Evolutionary conservation across 1,140 invertebrate species (phyloP), one percentile per base, ranked within the genome.

Genomic region (Calephelis virginiensis): DNA sequence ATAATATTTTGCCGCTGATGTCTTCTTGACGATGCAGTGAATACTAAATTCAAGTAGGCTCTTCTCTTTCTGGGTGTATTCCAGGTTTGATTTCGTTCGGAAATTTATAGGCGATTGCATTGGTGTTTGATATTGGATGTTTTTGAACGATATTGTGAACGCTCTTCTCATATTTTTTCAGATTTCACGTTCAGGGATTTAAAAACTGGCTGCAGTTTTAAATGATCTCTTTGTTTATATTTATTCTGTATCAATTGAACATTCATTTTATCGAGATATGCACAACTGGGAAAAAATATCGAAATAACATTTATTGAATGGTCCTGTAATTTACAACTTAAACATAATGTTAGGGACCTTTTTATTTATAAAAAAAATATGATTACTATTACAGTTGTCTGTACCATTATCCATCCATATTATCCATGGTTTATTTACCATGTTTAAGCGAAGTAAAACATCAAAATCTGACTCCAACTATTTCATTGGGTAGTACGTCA

Each of bases 1-100:
- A 91, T 89, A 89, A 91, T 89, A 89, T 89, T 88, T 87, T 78
- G 86, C 81, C 77, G 56, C 82, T 89, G 86, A 87, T 87, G 83
- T 83, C 80, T 87, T 89, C 81, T 86, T 86, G 85, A 86, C 82
- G 86, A 86, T 77, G 82, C 82, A 82, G 81, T 89, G 89, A 91
- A 91, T 91, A 91, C 89, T 48, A 86, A 89, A 85, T 80, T 76
- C 78, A 74, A 72, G 65, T 68, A 69, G 67, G 68, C 50, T 61
- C 50, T 69, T 59, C 72, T 75, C 78, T 69, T 69, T 68, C 61
- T 63, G 67, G 64, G 70, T 59, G 53, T 59, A 59, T 67, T 72
- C 43, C 68, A 66, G 65, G 56, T 84, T 80, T 81, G 78, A 79
- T 83, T 86, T 73, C 63, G 69, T 71, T 72, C 62, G 66, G 69